Percentiles rank a stretch among this genome's conserved stretches.
phyloP scores from a whole-genome alignment of 1,140 invertebrate species.

The Drosophila miranda region DNA sequence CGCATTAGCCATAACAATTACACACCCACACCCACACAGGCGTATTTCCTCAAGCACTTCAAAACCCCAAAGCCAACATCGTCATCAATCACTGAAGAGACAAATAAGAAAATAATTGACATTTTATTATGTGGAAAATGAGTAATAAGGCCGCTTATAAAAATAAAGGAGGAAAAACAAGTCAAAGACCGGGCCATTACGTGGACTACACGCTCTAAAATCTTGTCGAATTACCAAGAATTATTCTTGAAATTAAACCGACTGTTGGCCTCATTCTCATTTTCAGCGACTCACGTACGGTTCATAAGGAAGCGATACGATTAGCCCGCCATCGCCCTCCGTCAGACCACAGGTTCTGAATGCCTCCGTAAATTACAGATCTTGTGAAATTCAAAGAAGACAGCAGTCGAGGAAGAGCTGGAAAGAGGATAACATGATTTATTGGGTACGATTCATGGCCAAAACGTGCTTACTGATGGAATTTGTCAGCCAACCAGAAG shows the following conservation, averaged over 20 bases:
- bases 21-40: constrained; percentile 13
- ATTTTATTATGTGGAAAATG: constrained; percentile 58
- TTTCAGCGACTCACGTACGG: constrained; percentile 48
- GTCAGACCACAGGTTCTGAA: background rate
- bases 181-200: constrained; percentile 52
- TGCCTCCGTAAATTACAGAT: constrained; percentile 15
- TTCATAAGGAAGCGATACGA: constrained; percentile 32
- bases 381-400: background rate
- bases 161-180: constrained; percentile 25
- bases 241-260: constrained; percentile 17
- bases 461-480: constrained; percentile 10
- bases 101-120: constrained; percentile 50
- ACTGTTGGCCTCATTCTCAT: constrained; percentile 35
- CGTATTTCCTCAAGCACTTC: constrained; percentile 38
- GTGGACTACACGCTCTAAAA: constrained; percentile 66
- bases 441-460: constrained; percentile 5
- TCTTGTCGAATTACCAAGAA: constrained; percentile 40
- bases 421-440: no score
- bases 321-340: constrained; percentile 10
- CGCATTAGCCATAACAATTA: constrained; percentile 23
- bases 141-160: constrained; percentile 45
- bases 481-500: no score
- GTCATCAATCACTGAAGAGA: constrained; percentile 62
- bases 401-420: constrained; percentile 10
- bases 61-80: constrained; percentile 16